These are phyloP conservation scores for Toxotes chatareus DNA, from an alignment of 2,113 vertebrate genomes.

Conservation along the genomic window DNA sequence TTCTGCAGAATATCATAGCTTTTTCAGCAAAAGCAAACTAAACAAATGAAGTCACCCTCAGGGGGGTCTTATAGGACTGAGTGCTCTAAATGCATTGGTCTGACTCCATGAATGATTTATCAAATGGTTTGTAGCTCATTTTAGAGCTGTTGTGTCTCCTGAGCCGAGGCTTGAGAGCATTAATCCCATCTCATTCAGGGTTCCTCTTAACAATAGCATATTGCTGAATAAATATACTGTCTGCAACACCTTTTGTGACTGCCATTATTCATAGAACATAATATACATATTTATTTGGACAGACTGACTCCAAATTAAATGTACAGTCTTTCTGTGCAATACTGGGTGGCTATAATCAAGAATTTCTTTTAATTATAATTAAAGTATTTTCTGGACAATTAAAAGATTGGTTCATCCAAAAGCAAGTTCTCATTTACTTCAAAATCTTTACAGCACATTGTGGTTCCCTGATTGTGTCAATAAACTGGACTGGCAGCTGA, in stretches of 20 bases:
- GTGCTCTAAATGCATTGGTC: constrained; percentile 76
- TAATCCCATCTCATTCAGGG: constrained; percentile 52
- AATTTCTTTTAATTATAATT: background rate
- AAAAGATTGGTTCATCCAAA: background rate
- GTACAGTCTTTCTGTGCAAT: background rate
- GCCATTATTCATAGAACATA: constrained; percentile 7
- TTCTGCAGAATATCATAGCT: constrained; percentile 46
- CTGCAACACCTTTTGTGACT: constrained; percentile 28
- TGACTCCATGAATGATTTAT: constrained; percentile 77
- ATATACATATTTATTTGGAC: constrained; percentile 27
- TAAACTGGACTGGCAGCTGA: too few relatives aligned
- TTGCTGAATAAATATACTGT: constrained; percentile 47
- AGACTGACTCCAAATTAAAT: constrained; percentile 15
- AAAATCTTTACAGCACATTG: too few relatives aligned
- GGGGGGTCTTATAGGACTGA: constrained; percentile 60
- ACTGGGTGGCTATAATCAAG: background rate
- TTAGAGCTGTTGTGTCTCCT: constrained; percentile 72
- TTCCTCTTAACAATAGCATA: constrained; percentile 38
- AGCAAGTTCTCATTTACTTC: too few relatives aligned
- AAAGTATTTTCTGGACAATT: background rate
- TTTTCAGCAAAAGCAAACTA: constrained; percentile 55
- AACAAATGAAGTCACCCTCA: constrained; percentile 67
- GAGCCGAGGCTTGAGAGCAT: constrained; percentile 60
- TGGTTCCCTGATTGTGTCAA: too few relatives aligned
- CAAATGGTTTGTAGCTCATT: constrained; percentile 76